Evolutionary conservation across 1,140 invertebrate species (phyloP).

Genomic region (Nomia melanderi): DNA sequence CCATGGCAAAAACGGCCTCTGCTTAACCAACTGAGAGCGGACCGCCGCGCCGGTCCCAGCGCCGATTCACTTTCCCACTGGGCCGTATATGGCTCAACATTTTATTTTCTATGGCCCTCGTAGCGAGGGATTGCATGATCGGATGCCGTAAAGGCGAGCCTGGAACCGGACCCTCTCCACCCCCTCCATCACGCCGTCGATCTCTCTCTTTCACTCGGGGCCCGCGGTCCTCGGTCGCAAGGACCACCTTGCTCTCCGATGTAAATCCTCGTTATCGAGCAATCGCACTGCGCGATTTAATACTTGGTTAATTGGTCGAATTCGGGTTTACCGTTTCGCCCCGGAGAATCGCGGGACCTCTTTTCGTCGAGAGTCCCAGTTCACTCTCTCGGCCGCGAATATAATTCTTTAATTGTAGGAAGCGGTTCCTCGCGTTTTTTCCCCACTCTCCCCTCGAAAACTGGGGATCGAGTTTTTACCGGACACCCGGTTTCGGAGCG

Average conservation of each 20-base stretch:
- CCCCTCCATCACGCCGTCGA: background rate
- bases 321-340: background rate
- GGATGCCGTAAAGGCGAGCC: slow-evolving; percentile 42
- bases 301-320: background rate
- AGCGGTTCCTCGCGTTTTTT: too few relatives aligned
- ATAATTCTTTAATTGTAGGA: too few relatives aligned
- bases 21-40: slow-evolving; percentile 48
- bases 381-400: too few relatives aligned
- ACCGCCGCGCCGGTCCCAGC: slow-evolving; percentile 25
- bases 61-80: slow-evolving; percentile 57
- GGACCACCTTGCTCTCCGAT: slow-evolving; percentile 30
- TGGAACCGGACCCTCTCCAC: slow-evolving; percentile 13
- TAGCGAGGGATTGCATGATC: slow-evolving; percentile 50
- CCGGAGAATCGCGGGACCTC: too few relatives aligned
- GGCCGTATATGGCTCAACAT: slow-evolving; percentile 61
- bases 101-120: slow-evolving; percentile 60
- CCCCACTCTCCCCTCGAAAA: too few relatives aligned
- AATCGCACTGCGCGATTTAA: slow-evolving; percentile 21
- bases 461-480: too few relatives aligned
- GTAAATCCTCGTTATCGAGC: slow-evolving; percentile 16
- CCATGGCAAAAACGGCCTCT: slow-evolving; percentile 49
- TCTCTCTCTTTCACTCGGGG: too few relatives aligned
- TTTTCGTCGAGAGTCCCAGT: too few relatives aligned
- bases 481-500: too few relatives aligned
- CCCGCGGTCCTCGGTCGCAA: too few relatives aligned